Base-by-base conservation (phyloP, 2,888 invertebrate genomes). In the Brachylomia viminalis region DNA sequence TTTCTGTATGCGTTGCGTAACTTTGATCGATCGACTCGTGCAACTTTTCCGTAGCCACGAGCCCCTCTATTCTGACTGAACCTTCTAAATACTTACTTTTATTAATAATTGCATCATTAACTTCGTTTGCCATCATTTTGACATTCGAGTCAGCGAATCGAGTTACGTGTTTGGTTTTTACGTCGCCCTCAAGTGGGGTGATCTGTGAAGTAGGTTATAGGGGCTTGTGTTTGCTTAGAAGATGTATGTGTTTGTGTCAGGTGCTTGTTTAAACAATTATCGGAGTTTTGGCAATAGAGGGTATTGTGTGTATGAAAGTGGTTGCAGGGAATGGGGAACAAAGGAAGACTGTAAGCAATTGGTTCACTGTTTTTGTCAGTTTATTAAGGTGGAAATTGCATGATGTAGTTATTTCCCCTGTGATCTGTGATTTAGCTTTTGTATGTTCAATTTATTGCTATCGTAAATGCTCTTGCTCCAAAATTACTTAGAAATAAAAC, bases 81-180 rank as follows among this genome's bases (percentile, higher is more conserved):
- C 23, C 56, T 83, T 74, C 75, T 82, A 33, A n/a, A n/a, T 4
- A 0, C 4, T 15, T 0, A 13, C 13, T 52, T 58, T 33, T 68
- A 23, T 20, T 5, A 15, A n/a, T n/a, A n/a, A n/a, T n/a, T n/a
- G n/a, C 15, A 23, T 15, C 30, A 30, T 10, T 75, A 75, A 83
- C 64, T 68, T 71, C 33, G 45, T 82, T 83, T 68, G n/a, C 62
- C 27, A 47, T 52, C 71, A 79, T 82, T 79, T 75, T 83, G 83
- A 65, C 71, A 79, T 71, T 67, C 67, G 56, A 68, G 45, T 49
- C 2, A 33, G 59, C 71, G 68, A 79, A 82, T 83, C 71, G 49
- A 59, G 71, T 71, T 71, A 45, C 64, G n/a, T 67, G 79, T 82
- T 83, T 75, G 75, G 71, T 83, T 83, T 82, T 82, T 79, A 47